These are phyloP conservation scores for Oophaga pumilio DNA, from an alignment of 2,113 vertebrate species.

Conservation along the genomic window DNA sequence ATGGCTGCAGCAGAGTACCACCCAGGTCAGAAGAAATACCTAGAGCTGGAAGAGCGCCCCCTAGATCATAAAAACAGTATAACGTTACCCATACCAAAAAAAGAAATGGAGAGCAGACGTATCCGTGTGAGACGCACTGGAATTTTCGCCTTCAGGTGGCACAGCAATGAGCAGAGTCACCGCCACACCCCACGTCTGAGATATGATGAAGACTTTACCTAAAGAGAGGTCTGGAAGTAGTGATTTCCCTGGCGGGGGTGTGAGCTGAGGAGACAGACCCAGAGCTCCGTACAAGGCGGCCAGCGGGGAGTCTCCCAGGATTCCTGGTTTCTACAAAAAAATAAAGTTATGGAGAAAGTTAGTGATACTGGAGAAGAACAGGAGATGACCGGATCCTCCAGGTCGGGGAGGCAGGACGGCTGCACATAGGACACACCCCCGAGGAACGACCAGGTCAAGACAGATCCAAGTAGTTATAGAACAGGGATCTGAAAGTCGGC, in stretches of 20 bases:
- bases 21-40: conserved; percentile 73
- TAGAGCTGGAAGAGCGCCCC: conserved; percentile 63
- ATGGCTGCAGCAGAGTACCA: conserved; percentile 66
- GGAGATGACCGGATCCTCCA: no score
- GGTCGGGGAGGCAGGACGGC: no score
- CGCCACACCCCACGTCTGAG: not conserved
- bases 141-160: no score
- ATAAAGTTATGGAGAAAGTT: not conserved
- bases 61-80: not conserved
- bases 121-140: no score
- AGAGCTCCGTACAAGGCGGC: conserved; percentile 65
- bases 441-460: no score
- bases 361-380: no score
- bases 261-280: conserved; percentile 60
- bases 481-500: no score
- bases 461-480: no score
- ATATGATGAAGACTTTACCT: not conserved
- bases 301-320: conserved; percentile 84
- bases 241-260: conserved; percentile 72
- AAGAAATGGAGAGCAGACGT: no score
- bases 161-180: no score
- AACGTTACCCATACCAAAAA: no score
- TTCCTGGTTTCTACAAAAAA: conserved; percentile 76
- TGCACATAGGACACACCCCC: no score
- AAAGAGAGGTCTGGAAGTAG: conserved; percentile 69